Evolutionary conservation across 2,113 vertebrate genomes (phyloP).

Genomic region (Epinephelus cyanopodus): DNA sequence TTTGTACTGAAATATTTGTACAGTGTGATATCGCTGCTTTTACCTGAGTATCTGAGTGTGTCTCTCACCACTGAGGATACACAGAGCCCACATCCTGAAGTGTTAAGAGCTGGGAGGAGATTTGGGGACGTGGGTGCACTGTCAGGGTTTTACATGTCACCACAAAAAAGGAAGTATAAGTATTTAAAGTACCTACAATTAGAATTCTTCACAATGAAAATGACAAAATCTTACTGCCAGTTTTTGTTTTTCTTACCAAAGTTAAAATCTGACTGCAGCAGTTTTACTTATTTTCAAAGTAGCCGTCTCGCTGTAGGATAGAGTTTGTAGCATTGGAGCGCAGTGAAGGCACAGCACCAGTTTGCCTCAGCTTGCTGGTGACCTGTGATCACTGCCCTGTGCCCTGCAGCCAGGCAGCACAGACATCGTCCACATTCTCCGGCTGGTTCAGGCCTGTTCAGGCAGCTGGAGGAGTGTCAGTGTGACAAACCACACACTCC

Average conservation of each 20-base stretch:
- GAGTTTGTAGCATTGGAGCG: too few species aligned
- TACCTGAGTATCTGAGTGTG: not conserved
- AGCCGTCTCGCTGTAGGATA: not conserved
- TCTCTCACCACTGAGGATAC: not conserved
- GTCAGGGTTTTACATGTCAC: too few species aligned
- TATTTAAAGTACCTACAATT: not conserved
- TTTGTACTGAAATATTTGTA: not conserved
- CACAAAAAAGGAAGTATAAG: not conserved
- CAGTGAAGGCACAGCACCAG: not conserved
- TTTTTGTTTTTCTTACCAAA: not conserved
- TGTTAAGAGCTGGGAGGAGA: not conserved
- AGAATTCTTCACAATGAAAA: not conserved
- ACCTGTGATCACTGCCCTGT: too few species aligned
- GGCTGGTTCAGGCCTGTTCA: slow-evolving; percentile 57
- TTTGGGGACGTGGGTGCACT: not conserved
- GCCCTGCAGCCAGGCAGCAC: slow-evolving; percentile 25
- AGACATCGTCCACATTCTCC: slow-evolving; percentile 49
- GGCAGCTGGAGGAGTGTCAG: not conserved
- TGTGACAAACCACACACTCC: not conserved
- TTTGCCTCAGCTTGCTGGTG: too few species aligned
- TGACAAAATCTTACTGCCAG: not conserved
- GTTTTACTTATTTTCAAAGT: too few species aligned
- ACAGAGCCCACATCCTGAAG: not conserved
- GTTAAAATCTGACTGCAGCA: not conserved
- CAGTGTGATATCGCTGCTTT: too few species aligned